Evolutionary conservation across 2,113 vertebrate genomes (phyloP), one percentile per base, ranked within the genome.

Genomic region (Notiomystis cincta): DNA sequence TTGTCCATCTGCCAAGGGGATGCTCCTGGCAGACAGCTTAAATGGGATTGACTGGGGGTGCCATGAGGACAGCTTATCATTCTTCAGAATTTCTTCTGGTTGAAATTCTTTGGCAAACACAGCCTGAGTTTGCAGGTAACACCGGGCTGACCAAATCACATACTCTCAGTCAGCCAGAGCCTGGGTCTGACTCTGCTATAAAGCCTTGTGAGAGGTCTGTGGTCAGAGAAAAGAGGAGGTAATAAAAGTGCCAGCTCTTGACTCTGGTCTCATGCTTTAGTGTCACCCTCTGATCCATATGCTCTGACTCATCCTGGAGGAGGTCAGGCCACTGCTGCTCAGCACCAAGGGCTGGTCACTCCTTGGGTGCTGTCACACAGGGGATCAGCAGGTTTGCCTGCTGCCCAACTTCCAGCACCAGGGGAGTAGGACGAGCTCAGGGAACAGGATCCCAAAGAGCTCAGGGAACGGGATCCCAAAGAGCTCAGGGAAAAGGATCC

Each of bases 351-450:
- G 48, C 3, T 25, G 50, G 53, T 51, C 53, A 37, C 19, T 56
- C 15, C 57, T 6, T 7, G 23, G n/a, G 4, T 14, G 47, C 56
- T 45, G 28, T 37, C 2, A 1, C 0, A 0, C 51, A 54, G 50
- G 47, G 38, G 38, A 21, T n/a, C 4, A 1, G 15, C 35, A 24
- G 33, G 37, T 62, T 64, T 54, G 45, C 28, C 15, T 13, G 13
- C 19, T 86, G 67, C 50, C 45, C 73, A 53, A 6, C 22, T 75
- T 69, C 33, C 18, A 25, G 50, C 7, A 31, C 72, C 7, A 10
- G 24, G n/a, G 45, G 31, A 80, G 30, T 1, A 3, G 9, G 33
- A 54, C 27, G 42, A 38, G 35, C 54, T 37, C 38, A 7, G 47
- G 57, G 12, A 60, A 27, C 6, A 8, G 40, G 25, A 50, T 11